Evolutionary conservation across 2,888 invertebrate species (phyloP).

Genomic region (Eristalis intricaria): DNA sequence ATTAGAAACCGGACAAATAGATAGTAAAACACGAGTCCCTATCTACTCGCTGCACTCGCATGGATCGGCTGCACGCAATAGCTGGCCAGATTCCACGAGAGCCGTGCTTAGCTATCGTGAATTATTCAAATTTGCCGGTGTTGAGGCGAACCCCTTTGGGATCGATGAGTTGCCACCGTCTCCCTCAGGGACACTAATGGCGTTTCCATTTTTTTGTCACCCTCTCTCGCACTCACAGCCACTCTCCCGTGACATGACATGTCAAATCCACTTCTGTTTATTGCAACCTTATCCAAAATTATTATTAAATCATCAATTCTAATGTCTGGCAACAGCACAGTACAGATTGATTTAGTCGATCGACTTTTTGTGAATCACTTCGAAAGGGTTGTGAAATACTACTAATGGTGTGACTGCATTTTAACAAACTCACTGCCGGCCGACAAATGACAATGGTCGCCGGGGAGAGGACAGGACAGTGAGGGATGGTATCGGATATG

Average conservation of each 20-base stretch:
- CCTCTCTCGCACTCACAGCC: not conserved
- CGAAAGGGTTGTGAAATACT: not conserved
- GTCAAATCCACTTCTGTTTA: not conserved
- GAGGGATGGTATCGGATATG: not conserved
- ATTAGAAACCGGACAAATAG: constrained; percentile 7
- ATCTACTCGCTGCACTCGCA: not conserved
- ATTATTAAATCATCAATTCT: not conserved
- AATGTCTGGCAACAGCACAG: not conserved
- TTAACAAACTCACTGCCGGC: not conserved
- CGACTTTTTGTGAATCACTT: not conserved
- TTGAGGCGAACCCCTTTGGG: constrained; percentile 42
- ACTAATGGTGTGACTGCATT: not conserved
- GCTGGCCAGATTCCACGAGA: constrained; percentile 51
- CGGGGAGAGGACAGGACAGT: too few species aligned
- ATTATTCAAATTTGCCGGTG: constrained; percentile 54
- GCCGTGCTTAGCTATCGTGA: constrained; percentile 47
- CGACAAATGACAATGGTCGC: not conserved
- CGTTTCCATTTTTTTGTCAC: not conserved
- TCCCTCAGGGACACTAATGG: not conserved
- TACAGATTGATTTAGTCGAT: not conserved
- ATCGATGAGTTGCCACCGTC: constrained; percentile 28
- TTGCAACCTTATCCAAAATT: not conserved
- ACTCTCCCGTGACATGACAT: not conserved
- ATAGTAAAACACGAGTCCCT: constrained; percentile 38
- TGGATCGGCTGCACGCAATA: constrained; percentile 36